These are phyloP conservation scores for Tautogolabrus adspersus DNA, from an alignment of 2,113 vertebrate species.

Conservation along the genomic window DNA sequence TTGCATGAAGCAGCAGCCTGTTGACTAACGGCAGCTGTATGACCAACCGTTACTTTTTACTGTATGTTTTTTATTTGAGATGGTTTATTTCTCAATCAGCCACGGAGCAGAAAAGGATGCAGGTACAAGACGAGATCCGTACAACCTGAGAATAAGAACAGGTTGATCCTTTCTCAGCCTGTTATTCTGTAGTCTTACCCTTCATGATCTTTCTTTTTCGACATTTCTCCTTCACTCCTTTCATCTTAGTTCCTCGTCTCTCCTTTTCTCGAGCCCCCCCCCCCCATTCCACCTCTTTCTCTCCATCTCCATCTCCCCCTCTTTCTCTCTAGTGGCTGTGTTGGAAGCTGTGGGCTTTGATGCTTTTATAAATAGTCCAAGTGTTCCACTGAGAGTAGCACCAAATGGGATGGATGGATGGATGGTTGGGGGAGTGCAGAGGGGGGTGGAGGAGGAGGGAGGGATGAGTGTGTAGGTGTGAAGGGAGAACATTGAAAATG, in stretches of 20 bases:
- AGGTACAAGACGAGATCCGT: too few relatives aligned
- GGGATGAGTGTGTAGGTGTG: slow-evolving; percentile 48
- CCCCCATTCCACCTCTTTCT: background rate
- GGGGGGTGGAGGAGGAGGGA: slow-evolving; percentile 30
- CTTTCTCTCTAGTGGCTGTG: slow-evolving; percentile 55
- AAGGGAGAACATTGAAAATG: slow-evolving; percentile 15
- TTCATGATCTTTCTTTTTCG: background rate
- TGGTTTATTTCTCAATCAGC: too few relatives aligned
- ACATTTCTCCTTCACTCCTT: background rate
- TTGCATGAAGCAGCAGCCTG: too few relatives aligned
- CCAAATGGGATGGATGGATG: slow-evolving; percentile 71
- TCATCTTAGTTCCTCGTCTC: background rate
- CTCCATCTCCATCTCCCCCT: slow-evolving; percentile 16
- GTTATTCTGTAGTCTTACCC: background rate
- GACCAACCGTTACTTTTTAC: too few relatives aligned
- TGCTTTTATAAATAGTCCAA: slow-evolving; percentile 80
- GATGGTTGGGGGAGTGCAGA: slow-evolving; percentile 33
- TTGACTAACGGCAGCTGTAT: too few relatives aligned
- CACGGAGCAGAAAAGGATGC: too few relatives aligned
- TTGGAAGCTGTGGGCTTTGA: slow-evolving; percentile 78
- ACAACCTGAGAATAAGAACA: background rate
- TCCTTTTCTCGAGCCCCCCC: slow-evolving; percentile 9
- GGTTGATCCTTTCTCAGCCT: background rate
- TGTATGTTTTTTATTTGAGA: too few relatives aligned
- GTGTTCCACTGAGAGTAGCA: slow-evolving; percentile 71